Evolutionary conservation across 2,888 invertebrate genomes (phyloP).

Genomic region (Alitta virens): DNA sequence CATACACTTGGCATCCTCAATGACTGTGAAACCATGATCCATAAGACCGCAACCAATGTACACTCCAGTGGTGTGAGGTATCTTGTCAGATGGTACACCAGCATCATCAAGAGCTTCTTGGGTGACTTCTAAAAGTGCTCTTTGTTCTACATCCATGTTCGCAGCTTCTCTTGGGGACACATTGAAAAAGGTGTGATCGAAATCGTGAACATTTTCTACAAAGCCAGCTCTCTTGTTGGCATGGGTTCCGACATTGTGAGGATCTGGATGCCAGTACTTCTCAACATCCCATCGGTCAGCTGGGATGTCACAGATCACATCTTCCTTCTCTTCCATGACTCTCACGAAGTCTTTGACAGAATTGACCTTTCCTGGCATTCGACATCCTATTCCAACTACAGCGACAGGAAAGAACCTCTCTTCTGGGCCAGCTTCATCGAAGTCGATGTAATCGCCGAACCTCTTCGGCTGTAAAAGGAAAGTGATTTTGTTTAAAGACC

Average conservation of each 20-base stretch:
- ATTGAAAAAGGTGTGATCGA: constrained; percentile 29
- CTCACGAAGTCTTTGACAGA: constrained; percentile 17
- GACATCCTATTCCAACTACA: constrained; percentile 22
- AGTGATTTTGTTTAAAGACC: no score
- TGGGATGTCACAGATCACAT: constrained; percentile 16
- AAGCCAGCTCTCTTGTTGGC: constrained; percentile 13
- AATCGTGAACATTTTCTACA: constrained; percentile 15
- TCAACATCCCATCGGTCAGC: constrained; percentile 23
- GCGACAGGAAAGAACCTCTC: constrained; percentile 18
- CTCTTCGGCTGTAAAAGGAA: no score
- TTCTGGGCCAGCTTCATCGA: not conserved
- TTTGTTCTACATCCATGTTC: constrained; percentile 26
- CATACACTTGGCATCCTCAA: constrained; percentile 16
- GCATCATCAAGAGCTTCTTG: constrained; percentile 25
- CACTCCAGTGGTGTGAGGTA: constrained; percentile 20
- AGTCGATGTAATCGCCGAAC: no score
- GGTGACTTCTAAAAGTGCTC: constrained; percentile 26
- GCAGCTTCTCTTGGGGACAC: constrained; percentile 25
- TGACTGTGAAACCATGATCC: constrained; percentile 13
- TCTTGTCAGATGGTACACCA: constrained; percentile 16
- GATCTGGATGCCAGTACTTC: constrained; percentile 13
- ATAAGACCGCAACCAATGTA: constrained; percentile 24
- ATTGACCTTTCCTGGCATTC: constrained; percentile 20
- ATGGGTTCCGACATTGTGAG: constrained; percentile 14
- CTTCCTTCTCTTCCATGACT: constrained; percentile 13